phyloP scores from a whole-genome alignment of 2,888 invertebrate genomes.

The Drosophila affinis region DNA sequence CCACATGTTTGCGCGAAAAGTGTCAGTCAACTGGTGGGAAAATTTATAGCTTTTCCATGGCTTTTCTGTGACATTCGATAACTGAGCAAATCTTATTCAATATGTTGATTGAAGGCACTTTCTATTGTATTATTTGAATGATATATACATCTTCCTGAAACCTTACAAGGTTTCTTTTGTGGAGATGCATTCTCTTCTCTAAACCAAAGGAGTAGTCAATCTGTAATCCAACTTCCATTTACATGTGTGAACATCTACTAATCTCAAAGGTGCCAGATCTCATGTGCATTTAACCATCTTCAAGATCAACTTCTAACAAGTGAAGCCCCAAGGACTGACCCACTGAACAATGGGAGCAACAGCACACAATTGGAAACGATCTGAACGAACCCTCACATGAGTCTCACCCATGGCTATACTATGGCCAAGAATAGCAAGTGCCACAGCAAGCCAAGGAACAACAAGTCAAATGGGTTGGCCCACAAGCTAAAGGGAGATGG shows the following conservation, averaged over 20 bases:
- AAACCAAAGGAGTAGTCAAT: too few species aligned
- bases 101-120: not conserved
- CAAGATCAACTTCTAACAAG: not conserved
- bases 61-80: slow-evolving; percentile 14
- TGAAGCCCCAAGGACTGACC: slow-evolving; percentile 23
- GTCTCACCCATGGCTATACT: slow-evolving; percentile 4
- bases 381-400: slow-evolving; percentile 6
- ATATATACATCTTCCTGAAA: too few species aligned
- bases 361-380: slow-evolving; percentile 1
- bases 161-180: too few species aligned
- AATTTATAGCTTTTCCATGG: slow-evolving; percentile 19
- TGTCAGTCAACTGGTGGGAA: slow-evolving; percentile 28
- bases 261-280: not conserved
- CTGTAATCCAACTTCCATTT: too few species aligned
- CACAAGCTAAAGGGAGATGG: slow-evolving; percentile 34
- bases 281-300: not conserved
- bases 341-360: slow-evolving; percentile 36
- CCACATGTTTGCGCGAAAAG: slow-evolving; percentile 37
- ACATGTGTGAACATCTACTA: too few species aligned
- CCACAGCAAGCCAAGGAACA: slow-evolving; percentile 30
- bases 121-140: too few species aligned
- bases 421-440: slow-evolving; percentile 38
- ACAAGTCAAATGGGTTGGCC: slow-evolving; percentile 66
- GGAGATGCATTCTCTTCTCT: too few species aligned
- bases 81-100: slow-evolving; percentile 26